These are phyloP conservation scores for Barnardius zonarius DNA, from an alignment of 2,113 vertebrate species.

Conservation along the genomic window DNA sequence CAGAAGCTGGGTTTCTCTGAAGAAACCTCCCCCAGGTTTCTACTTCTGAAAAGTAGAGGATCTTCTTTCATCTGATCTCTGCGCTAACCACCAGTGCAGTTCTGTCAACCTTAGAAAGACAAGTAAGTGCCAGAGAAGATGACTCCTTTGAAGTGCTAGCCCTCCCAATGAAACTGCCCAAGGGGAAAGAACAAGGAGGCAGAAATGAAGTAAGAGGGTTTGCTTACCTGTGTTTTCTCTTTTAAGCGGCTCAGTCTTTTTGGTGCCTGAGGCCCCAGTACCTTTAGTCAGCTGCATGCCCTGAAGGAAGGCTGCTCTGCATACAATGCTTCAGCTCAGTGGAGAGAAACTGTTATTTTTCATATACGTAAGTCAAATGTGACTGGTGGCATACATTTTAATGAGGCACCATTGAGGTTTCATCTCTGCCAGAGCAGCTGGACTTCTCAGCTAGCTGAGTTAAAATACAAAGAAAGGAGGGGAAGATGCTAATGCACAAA, in stretches of 20 bases:
- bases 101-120: not conserved
- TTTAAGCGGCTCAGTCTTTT: not conserved
- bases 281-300: not conserved
- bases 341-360: not conserved
- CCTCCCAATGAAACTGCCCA: not conserved
- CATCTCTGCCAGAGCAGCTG: not conserved
- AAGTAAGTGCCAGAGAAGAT: not conserved
- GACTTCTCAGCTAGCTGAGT: not conserved
- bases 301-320: not conserved
- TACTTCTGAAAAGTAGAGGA: not conserved
- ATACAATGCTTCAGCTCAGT: not conserved
- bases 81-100: not conserved
- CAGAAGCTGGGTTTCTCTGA: not conserved
- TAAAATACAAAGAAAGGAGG: not conserved
- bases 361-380: not conserved
- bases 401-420: not conserved
- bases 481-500: not conserved
- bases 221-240: not conserved
- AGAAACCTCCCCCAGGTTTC: not conserved
- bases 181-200: not conserved
- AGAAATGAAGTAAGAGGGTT: not conserved
- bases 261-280: not conserved
- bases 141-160: not conserved
- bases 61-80: not conserved
- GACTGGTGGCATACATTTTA: not conserved